These are phyloP conservation scores for Ceratina japonica DNA, from an alignment of 1,140 invertebrate species.

Conservation along the genomic window DNA sequence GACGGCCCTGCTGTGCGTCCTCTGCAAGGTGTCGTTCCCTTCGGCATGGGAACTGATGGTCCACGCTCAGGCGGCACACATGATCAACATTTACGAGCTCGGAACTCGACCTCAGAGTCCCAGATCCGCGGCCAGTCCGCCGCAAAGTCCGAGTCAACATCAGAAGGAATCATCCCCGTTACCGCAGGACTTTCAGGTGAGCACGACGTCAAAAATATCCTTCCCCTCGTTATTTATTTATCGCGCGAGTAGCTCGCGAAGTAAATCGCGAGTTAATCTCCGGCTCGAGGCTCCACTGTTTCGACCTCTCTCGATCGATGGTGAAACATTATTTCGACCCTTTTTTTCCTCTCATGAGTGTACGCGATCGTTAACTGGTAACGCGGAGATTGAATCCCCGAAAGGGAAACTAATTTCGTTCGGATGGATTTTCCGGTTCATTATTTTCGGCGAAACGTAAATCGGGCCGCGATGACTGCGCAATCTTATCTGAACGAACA, in stretches of 20 bases:
- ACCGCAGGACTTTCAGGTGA: slow-evolving; percentile 68
- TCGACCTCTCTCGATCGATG: neutral
- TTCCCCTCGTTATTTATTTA: too few species aligned
- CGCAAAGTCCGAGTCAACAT: slow-evolving; percentile 59
- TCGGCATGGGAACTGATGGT: slow-evolving; percentile 91
- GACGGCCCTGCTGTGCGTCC: slow-evolving; percentile 85
- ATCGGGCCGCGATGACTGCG: slow-evolving; percentile 33
- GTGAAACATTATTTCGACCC: too few species aligned
- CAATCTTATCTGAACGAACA: slow-evolving; percentile 39
- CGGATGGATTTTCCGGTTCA: slow-evolving; percentile 24
- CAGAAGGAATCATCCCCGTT: slow-evolving; percentile 68
- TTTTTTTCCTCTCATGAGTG: too few species aligned
- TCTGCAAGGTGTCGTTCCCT: slow-evolving; percentile 88
- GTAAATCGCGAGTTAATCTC: too few species aligned
- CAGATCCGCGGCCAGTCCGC: slow-evolving; percentile 70
- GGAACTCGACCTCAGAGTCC: slow-evolving; percentile 77
- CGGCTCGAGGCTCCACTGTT: too few species aligned
- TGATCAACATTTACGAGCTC: slow-evolving; percentile 90
- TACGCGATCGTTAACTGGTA: too few species aligned
- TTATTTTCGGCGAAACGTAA: slow-evolving; percentile 34
- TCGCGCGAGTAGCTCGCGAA: too few species aligned
- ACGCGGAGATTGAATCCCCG: neutral
- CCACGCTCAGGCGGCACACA: slow-evolving; percentile 88
- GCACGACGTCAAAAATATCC: neutral
- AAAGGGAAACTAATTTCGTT: slow-evolving; percentile 32